phyloP scores from a whole-genome alignment of 2,113 vertebrate species.

The Silurus asotus region DNA sequence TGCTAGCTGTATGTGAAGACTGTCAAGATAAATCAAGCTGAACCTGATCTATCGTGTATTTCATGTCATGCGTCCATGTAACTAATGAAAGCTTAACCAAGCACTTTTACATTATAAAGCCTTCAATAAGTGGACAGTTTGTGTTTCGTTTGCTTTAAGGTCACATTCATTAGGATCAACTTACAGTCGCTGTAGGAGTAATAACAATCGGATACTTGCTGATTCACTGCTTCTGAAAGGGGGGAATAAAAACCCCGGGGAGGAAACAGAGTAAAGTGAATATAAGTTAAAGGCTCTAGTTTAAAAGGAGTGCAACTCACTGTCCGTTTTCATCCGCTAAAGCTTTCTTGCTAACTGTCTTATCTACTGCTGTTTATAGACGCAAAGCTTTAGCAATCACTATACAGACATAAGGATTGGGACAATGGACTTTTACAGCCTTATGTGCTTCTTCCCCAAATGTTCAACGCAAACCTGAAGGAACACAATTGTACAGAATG shows the following conservation, averaged over 20 bases:
- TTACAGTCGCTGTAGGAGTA: neutral
- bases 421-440: no score
- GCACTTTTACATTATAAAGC: neutral
- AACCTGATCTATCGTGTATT: neutral
- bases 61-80: neutral
- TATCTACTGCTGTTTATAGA: neutral
- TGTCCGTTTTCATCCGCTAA: neutral
- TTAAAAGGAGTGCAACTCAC: neutral
- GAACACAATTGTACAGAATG: no score
- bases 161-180: neutral
- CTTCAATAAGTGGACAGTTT: neutral
- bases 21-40: neutral
- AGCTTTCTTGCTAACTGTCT: neutral
- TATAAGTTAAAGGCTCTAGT: neutral
- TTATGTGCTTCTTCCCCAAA: no score
- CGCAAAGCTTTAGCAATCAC: neutral
- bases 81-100: neutral
- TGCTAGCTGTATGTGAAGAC: neutral
- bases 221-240: neutral
- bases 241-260: neutral
- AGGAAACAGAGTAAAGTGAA: no score
- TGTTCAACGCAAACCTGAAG: no score
- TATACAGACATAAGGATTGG: no score
- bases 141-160: neutral
- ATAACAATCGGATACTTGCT: neutral